These are phyloP conservation scores for Acanthosepion esculentum DNA, from an alignment of 2,888 invertebrate species.

Conservation along the genomic window DNA sequence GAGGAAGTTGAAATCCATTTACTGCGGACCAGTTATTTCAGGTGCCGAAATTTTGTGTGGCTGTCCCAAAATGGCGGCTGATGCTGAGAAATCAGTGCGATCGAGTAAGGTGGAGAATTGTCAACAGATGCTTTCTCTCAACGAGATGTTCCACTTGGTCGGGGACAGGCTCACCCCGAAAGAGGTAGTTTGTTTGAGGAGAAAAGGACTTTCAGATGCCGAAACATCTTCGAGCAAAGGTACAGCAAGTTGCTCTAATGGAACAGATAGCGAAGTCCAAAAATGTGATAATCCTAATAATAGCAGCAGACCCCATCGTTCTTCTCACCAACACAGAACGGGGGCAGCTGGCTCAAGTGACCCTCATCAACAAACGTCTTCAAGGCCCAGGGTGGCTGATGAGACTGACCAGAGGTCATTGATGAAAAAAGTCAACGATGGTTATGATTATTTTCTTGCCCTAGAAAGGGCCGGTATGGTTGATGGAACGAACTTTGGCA, in stretches of 20 bases:
- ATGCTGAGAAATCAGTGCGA: background rate
- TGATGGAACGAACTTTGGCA: conserved; percentile 61
- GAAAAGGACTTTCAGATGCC: conserved; percentile 39
- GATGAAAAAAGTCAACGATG: conserved; percentile 57
- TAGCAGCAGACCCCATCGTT: background rate
- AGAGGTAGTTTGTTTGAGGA: conserved; percentile 16
- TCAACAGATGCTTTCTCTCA: conserved; percentile 45
- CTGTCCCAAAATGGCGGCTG: conserved; percentile 46
- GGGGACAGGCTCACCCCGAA: conserved; percentile 42
- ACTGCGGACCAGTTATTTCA: background rate
- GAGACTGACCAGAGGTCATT: conserved; percentile 48
- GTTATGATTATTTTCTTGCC: conserved; percentile 59
- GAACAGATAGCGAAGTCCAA: background rate
- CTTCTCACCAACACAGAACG: background rate
- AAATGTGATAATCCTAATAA: conserved; percentile 24
- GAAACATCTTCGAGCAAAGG: background rate
- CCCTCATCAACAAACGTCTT: conserved; percentile 8
- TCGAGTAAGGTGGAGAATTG: conserved; percentile 8
- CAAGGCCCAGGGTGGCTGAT: conserved; percentile 24
- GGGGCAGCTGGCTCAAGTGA: background rate
- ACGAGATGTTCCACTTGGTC: conserved; percentile 46
- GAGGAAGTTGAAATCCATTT: conserved; percentile 15
- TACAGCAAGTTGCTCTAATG: background rate
- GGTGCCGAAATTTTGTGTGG: conserved; percentile 39
- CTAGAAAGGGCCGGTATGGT: conserved; percentile 59